Percentiles rank a stretch among this genome's conserved stretches.
phyloP scores from a whole-genome alignment of 2,888 invertebrate species.

The Pammene aurita region DNA sequence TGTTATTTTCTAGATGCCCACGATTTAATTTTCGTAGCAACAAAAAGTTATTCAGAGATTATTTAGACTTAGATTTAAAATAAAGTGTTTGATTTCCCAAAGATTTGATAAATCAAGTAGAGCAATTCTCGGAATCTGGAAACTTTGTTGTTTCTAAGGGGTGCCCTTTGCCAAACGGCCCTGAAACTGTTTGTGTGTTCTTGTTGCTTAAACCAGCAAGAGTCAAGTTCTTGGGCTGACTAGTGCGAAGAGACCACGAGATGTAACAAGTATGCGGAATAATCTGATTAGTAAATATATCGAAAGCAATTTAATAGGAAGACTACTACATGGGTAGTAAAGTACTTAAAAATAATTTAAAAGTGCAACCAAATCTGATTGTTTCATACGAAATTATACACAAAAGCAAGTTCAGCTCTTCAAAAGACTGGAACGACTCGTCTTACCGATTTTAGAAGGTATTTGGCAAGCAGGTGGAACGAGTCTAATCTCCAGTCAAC shows the following conservation, averaged over 20 bases:
- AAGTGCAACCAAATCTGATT: too few relatives aligned
- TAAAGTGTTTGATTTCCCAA: not conserved
- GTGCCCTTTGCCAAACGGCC: not conserved
- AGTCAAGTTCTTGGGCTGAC: not conserved
- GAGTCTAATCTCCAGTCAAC: not conserved
- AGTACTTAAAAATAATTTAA: too few relatives aligned
- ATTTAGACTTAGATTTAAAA: not conserved
- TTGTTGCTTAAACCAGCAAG: not conserved
- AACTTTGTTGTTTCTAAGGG: slow-evolving; percentile 3
- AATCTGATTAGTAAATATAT: too few relatives aligned
- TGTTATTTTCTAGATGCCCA: too few relatives aligned
- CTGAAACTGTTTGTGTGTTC: not conserved
- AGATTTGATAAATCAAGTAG: slow-evolving; percentile 8
- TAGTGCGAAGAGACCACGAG: not conserved
- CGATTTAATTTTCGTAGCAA: too few relatives aligned
- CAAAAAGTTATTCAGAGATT: too few relatives aligned
- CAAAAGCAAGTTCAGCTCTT: too few relatives aligned
- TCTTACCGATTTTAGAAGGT: too few relatives aligned
- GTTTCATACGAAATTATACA: too few relatives aligned
- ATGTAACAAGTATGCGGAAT: not conserved
- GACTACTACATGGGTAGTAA: too few relatives aligned
- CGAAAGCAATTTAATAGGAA: too few relatives aligned
- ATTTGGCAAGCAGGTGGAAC: not conserved
- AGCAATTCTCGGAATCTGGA: not conserved
- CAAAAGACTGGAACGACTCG: too few relatives aligned